Base-by-base conservation (phyloP, 2,797 vertebrate genomes). In the Enteromius thamalakanensis region DNA sequence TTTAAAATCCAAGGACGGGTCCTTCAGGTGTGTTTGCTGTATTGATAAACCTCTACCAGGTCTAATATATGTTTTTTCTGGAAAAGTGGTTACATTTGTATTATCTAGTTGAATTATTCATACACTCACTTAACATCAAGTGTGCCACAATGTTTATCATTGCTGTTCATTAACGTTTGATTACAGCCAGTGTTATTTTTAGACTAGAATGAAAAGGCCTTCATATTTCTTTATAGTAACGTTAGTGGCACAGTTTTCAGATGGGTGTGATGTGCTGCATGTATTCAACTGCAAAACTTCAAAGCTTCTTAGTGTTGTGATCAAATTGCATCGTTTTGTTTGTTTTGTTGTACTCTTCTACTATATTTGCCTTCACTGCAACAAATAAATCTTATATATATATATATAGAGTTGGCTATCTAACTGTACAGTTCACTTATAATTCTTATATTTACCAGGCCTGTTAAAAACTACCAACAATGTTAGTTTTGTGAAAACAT, bases 201-300 rank as follows among this genome's bases (percentile, higher is more conserved):
- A 76, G 62, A 29, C 71, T 58, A 29, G 62, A 85, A 69, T 51
- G 74, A 45, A 72, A 70, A 81, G 74, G 80, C 80, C 76, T 79
- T 29, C 7, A 23, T 32, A 23, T 32, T 45, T 47, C 23, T 45
- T 79, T 58, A 11, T 12, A 60, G 29, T 45, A 64, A n/a, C 23
- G 7, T 40, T 58, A 40, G 12, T 32, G n/a, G 53, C 69, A 71
- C 19, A 21, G 29, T 64, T 64, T 81, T 81, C 12, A 67, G 32
- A 49, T 53, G 40, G 6, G 15, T 67, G 53, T 32, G 29, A 62
- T 55, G 19, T 47, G 2, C 58, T 47, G 68, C 51, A 17, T 65
- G 9, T 75, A 26, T 70, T 34, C 77, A 23, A 76, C 21, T 49
- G 29, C 55, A 49, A 71, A 62, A 42, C 15, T 58, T 21, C 3